Conservation (phyloP, 2,888 invertebrate genomes). For the Epistrophella euchroma region DNA sequence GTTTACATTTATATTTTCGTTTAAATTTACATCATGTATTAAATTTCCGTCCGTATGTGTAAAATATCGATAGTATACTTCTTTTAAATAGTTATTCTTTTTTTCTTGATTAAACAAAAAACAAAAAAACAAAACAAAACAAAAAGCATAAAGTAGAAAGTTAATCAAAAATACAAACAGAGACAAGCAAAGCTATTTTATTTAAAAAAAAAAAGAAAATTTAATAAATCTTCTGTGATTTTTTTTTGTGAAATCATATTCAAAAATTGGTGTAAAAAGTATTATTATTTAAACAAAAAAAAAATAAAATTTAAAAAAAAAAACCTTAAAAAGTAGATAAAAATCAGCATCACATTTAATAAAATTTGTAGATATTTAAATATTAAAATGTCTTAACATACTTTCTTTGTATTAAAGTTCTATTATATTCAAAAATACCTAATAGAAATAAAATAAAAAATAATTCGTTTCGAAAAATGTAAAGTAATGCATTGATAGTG, state of each 20-base stretch:
- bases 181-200: background rate
- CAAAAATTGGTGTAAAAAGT: constrained; percentile 11
- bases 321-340: background rate
- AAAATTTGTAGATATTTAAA: constrained; percentile 59
- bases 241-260: background rate
- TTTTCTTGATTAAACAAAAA: background rate
- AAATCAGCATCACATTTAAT: constrained; percentile 71
- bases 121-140: background rate
- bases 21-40: background rate
- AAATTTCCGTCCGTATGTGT: constrained; percentile 2
- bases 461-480: background rate
- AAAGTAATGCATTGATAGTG: background rate
- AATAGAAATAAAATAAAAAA: background rate
- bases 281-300: constrained; percentile 29
- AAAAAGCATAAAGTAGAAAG: too few relatives aligned
- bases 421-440: background rate
- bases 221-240: background rate
- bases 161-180: background rate
- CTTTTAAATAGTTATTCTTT: background rate
- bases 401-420: too few relatives aligned
- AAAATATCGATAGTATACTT: background rate
- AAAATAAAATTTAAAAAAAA: too few relatives aligned
- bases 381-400: constrained; percentile 21
- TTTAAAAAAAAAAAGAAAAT: background rate
- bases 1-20: background rate